A percentile compares a stretch with the other conserved stretches of the same genome.
Conservation (phyloP, 2,113 vertebrate genomes). For the Hoplias malabaricus region DNA sequence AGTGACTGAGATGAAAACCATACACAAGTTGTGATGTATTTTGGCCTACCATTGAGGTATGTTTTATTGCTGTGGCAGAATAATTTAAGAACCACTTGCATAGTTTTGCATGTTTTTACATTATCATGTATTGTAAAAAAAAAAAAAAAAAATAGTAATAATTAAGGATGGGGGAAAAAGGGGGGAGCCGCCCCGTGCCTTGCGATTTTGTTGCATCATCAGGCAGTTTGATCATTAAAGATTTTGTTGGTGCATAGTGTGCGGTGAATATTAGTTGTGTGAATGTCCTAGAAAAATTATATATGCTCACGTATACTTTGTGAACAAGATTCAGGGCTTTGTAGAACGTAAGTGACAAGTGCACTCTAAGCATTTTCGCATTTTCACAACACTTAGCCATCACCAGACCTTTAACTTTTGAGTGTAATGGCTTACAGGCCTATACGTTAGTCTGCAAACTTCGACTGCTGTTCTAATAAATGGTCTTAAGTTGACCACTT, state of each 20-base stretch:
- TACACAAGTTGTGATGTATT: not conserved
- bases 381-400: too few relatives aligned
- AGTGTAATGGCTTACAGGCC: too few relatives aligned
- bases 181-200: conserved; percentile 10
- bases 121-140: not conserved
- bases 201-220: conserved; percentile 13
- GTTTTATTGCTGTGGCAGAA: not conserved
- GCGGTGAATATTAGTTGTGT: not conserved
- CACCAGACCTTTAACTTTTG: too few relatives aligned
- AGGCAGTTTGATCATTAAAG: not conserved
- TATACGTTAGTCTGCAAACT: too few relatives aligned
- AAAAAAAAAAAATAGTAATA: not conserved
- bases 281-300: not conserved
- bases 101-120: not conserved
- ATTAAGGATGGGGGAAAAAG: too few relatives aligned
- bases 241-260: not conserved
- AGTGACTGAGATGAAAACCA: not conserved
- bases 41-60: not conserved
- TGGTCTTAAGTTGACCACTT: too few relatives aligned
- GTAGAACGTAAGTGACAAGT: too few relatives aligned
- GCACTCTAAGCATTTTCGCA: too few relatives aligned
- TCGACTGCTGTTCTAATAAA: too few relatives aligned
- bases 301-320: not conserved
- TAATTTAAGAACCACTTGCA: conserved; percentile 2
- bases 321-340: not conserved